Evolutionary conservation across 2,113 vertebrate species (phyloP).

Genomic region (Laticauda colubrina): DNA sequence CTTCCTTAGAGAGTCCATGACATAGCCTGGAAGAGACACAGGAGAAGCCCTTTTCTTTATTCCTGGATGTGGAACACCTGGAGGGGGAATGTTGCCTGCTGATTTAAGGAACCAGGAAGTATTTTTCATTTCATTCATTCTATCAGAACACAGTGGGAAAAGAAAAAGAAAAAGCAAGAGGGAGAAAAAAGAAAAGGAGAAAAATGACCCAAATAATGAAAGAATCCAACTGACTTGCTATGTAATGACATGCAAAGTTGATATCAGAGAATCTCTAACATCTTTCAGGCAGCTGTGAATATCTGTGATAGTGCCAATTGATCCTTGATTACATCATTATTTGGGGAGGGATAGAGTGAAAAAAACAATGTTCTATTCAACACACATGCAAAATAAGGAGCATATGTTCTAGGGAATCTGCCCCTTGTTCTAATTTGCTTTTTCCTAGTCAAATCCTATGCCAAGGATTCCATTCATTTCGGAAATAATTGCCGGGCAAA

Average conservation of each 20-base stretch:
- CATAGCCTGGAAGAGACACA: neutral
- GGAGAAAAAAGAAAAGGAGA: neutral
- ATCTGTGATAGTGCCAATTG: constrained; percentile 62
- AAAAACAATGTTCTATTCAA: constrained; percentile 55
- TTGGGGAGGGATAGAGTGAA: constrained; percentile 47
- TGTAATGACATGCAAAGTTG: constrained; percentile 66
- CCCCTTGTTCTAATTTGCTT: neutral
- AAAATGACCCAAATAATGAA: constrained; percentile 48
- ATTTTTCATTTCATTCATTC: constrained; percentile 58
- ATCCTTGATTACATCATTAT: constrained; percentile 54
- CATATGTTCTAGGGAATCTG: constrained; percentile 54
- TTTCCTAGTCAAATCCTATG: constrained; percentile 43
- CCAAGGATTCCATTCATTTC: constrained; percentile 30
- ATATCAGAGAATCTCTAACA: constrained; percentile 56
- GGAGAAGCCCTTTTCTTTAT: neutral
- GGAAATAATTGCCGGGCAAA: neutral
- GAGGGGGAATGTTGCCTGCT: neutral
- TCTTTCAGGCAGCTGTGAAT: constrained; percentile 76
- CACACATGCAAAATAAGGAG: constrained; percentile 47
- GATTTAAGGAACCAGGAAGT: neutral
- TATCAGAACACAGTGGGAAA: constrained; percentile 59
- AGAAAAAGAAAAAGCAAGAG: neutral
- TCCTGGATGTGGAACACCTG: neutral
- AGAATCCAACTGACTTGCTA: constrained; percentile 55
- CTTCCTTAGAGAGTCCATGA: neutral